Conservation (phyloP, 2,113 vertebrate species). For the Lophochroa leadbeateri region DNA sequence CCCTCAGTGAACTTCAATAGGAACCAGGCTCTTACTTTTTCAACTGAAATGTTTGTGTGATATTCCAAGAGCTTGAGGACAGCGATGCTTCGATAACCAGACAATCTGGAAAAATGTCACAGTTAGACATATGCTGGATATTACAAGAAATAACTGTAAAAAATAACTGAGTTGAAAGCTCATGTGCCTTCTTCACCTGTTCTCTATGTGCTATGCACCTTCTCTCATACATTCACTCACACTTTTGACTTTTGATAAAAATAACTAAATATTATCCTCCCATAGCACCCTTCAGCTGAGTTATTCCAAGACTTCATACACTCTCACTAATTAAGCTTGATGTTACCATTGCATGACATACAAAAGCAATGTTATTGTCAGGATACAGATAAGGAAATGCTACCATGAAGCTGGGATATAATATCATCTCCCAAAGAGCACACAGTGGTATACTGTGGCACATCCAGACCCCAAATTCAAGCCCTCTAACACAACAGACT, state of each 20-base stretch:
- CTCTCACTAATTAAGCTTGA: neutral
- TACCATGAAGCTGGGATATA: neutral
- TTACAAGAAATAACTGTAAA: neutral
- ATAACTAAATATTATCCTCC: neutral
- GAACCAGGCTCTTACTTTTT: conserved; percentile 71
- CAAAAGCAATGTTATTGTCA: neutral
- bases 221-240: neutral
- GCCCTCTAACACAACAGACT: neutral
- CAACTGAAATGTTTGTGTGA: conserved; percentile 73
- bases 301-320: neutral
- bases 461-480: neutral
- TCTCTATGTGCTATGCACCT: neutral
- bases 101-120: conserved; percentile 66
- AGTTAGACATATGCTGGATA: neutral
- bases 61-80: conserved; percentile 62
- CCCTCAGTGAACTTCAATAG: neutral
- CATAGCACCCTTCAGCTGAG: neutral
- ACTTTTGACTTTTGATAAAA: neutral
- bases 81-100: conserved; percentile 61
- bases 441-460: neutral
- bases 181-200: neutral
- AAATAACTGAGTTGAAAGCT: conserved; percentile 3
- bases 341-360: neutral
- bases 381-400: neutral
- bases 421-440: neutral